Conservation (phyloP, 2,113 vertebrate genomes). For the Labeo rohita region DNA sequence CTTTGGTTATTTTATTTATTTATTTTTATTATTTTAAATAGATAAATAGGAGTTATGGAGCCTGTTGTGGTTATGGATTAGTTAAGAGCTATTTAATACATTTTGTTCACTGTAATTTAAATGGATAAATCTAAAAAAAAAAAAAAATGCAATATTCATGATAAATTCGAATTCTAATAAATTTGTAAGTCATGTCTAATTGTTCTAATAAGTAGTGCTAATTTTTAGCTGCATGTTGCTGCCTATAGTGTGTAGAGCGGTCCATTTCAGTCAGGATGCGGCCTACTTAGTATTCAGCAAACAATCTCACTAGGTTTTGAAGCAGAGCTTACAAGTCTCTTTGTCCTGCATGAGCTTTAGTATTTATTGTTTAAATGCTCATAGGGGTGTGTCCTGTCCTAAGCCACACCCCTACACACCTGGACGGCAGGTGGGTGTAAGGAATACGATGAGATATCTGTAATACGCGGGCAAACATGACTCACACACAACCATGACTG, state of each 20-base stretch:
- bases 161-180: not conserved
- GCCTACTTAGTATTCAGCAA: not conserved
- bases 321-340: not conserved
- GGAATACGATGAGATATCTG: conserved; percentile 34
- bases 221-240: not conserved
- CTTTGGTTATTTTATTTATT: not conserved
- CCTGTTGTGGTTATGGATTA: not conserved
- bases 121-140: not conserved
- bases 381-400: not conserved
- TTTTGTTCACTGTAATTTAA: not conserved
- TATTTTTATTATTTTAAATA: not conserved
- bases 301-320: not conserved
- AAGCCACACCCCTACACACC: conserved; percentile 2
- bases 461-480: not conserved
- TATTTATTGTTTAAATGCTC: not conserved
- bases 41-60: not conserved
- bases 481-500: not conserved
- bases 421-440: not conserved
- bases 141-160: not conserved
- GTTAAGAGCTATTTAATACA: not conserved
- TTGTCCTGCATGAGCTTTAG: not conserved
- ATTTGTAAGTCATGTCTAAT: not conserved
- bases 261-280: not conserved
- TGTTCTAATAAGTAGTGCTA: too few relatives aligned
- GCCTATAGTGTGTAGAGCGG: not conserved